These are phyloP conservation scores for Nibea coibor DNA, from an alignment of 2,113 vertebrate species.

Conservation along the genomic window DNA sequence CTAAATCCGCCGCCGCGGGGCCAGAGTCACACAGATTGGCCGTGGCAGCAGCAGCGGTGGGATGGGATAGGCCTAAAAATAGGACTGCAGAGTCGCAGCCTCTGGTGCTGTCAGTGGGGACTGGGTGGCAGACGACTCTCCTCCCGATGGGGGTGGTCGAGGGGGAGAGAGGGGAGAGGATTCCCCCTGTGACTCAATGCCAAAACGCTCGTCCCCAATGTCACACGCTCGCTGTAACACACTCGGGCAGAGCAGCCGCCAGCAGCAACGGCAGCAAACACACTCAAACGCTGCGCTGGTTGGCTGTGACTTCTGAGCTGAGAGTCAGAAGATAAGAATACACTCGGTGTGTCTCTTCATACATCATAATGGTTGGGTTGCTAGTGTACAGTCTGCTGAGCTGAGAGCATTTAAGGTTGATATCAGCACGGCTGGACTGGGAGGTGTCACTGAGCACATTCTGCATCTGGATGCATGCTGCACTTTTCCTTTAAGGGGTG, in stretches of 20 bases:
- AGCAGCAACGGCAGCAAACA: constrained; percentile 32
- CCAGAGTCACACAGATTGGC: constrained; percentile 72
- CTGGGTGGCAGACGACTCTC: constrained; percentile 62
- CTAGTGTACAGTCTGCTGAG: constrained; percentile 1
- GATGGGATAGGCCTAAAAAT: constrained; percentile 69
- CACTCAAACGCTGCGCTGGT: constrained; percentile 1
- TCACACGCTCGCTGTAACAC: constrained; percentile 57
- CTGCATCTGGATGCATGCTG: background rate
- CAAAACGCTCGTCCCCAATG: constrained; percentile 68
- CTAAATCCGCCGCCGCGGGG: constrained; percentile 67
- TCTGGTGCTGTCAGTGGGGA: constrained; percentile 67
- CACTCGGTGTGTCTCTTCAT: constrained; percentile 6
- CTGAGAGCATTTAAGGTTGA: background rate
- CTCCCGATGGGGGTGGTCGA: constrained; percentile 38
- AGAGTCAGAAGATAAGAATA: constrained; percentile 1
- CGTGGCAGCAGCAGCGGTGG: constrained; percentile 63
- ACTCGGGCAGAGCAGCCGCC: constrained; percentile 32
- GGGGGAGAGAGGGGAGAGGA: constrained; percentile 43
- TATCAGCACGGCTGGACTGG: background rate
- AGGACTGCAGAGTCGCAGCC: constrained; percentile 57
- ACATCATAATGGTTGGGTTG: constrained; percentile 11
- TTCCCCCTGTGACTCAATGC: constrained; percentile 69
- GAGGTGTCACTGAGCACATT: background rate
- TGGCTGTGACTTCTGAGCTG: constrained; percentile 31
- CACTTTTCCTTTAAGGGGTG: background rate